Evolutionary conservation across 2,797 vertebrate species (phyloP).

Genomic region (Arrhamphus sclerolepis): DNA sequence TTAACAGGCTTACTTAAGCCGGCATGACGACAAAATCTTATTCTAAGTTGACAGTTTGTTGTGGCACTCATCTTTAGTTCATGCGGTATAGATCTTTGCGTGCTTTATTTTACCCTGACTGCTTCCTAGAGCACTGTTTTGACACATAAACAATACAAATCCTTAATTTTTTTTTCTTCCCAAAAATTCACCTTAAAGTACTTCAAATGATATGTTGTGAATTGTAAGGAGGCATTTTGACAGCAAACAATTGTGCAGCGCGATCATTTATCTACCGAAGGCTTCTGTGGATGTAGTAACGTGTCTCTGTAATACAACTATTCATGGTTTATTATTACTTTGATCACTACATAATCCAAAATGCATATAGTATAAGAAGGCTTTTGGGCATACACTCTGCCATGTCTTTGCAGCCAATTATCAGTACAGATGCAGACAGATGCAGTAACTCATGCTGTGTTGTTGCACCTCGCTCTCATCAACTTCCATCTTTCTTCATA

Average conservation of each 20-base stretch:
- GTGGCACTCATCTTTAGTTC: conserved; percentile 72
- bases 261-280: conserved; percentile 40
- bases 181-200: conserved; percentile 41
- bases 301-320: conserved; percentile 7
- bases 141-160: conserved; percentile 63
- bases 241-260: conserved; percentile 57
- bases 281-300: conserved; percentile 15
- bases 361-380: conserved; percentile 17
- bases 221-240: conserved; percentile 56
- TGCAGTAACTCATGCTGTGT: too few species aligned
- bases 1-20: conserved; percentile 71
- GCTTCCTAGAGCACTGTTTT: conserved; percentile 57
- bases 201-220: conserved; percentile 46
- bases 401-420: conserved; percentile 23
- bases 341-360: conserved; percentile 6
- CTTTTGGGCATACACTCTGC: neutral
- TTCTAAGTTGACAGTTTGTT: conserved; percentile 74
- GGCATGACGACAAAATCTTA: conserved; percentile 64
- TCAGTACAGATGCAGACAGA: conserved; percentile 15
- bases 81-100: conserved; percentile 59
- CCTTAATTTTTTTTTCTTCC: conserved; percentile 16
- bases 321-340: conserved; percentile 17
- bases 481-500: conserved; percentile 52
- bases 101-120: conserved; percentile 40
- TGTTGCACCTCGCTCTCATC: conserved; percentile 60